Evolutionary conservation across 30 jellyfish, hydroid and myxozoan species (phyloP).

Genomic region (Cassiopea xamachana): DNA sequence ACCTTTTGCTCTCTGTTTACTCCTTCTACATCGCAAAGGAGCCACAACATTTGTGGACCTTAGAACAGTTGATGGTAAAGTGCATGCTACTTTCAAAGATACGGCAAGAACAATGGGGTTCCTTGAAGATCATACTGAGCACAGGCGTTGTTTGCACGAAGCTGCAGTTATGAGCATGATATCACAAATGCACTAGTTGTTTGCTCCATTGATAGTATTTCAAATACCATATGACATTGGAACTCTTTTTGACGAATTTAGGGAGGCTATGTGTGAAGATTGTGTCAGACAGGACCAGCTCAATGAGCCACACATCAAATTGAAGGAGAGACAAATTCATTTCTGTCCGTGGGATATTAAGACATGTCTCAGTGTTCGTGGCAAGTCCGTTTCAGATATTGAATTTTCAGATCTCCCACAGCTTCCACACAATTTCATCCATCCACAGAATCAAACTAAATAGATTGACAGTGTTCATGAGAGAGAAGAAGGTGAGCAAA

Average conservation of each 20-base stretch:
- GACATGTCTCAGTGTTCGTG: slow-evolving; percentile 11
- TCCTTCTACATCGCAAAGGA: slow-evolving; percentile 64
- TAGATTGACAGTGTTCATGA: not conserved
- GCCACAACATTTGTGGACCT: slow-evolving; percentile 79
- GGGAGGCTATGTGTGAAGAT: not conserved
- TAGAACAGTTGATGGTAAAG: slow-evolving; percentile 63
- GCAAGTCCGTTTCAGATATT: not conserved
- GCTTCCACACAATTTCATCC: not conserved
- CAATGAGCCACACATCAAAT: slow-evolving; percentile 17
- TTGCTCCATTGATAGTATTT: too few species aligned
- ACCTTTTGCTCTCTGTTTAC: slow-evolving; percentile 49
- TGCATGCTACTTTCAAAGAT: slow-evolving; percentile 70
- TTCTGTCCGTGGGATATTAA: slow-evolving; percentile 37
- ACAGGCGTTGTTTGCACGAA: slow-evolving; percentile 50
- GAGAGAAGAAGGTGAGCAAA: too few species aligned
- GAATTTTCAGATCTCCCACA: not conserved
- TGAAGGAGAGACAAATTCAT: slow-evolving; percentile 2
- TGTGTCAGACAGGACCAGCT: slow-evolving; percentile 1
- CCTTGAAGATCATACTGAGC: slow-evolving; percentile 47
- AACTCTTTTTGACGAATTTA: slow-evolving; percentile 45
- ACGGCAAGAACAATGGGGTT: not conserved
- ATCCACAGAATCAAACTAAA: not conserved
- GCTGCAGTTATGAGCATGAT: not conserved
- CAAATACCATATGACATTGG: not conserved
- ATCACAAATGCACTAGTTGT: too few species aligned